Base-by-base conservation (phyloP, 2,888 invertebrate species). In the Caenorhabditis sp. region DNA sequence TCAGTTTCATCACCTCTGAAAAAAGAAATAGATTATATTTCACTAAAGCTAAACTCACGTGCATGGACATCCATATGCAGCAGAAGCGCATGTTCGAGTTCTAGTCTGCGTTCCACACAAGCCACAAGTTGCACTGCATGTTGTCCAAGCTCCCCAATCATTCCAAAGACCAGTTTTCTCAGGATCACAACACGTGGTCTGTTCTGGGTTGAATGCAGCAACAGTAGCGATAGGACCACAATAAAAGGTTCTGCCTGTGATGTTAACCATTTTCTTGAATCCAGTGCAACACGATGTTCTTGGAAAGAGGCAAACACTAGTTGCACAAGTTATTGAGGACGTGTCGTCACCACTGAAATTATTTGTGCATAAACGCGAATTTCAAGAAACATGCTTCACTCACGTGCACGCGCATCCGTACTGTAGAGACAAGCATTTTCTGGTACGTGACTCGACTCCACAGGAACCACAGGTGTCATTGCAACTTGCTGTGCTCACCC, bases 381-480 rank as follows among this genome's bases (percentile, higher is more conserved):
- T 43, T 26, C 9, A 20, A 24, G 11, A 8, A 37, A 46, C 15
- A 26, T 8, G n/a, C 35, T 59, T 43, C 24, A n/a, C n/a, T n/a
- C n/a, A n/a, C 77, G 65, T 70, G 76, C 83, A 83, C 26, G 55
- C 26, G 45, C 83, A 83, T 39, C 82, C 83, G 59, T 71, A 80
- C 13, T 53, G 45, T 2, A 56, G 45, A 9, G 82, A 81, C 4
- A 80, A 43, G 46, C 83, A 83, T 5, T 22, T 77, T 48, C 83
- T 37, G n/a, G 35, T 53, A 11, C 68, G 37, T 1, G 72, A 59
- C 26, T 63, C 41, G 7, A 37, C 20, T 32, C 78, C 83, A 30
- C 83, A 83, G 8, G 74, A 66, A 26, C 83, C 83, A 32, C 83
- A 83, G 11, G 82, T 83, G 39, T 82, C 80, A 20, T 72, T 78